A percentile compares a stretch with the other conserved stretches of the same genome.
These are phyloP conservation scores for Timandra comae DNA, from an alignment of 2,888 invertebrate species.

Conservation along the genomic window DNA sequence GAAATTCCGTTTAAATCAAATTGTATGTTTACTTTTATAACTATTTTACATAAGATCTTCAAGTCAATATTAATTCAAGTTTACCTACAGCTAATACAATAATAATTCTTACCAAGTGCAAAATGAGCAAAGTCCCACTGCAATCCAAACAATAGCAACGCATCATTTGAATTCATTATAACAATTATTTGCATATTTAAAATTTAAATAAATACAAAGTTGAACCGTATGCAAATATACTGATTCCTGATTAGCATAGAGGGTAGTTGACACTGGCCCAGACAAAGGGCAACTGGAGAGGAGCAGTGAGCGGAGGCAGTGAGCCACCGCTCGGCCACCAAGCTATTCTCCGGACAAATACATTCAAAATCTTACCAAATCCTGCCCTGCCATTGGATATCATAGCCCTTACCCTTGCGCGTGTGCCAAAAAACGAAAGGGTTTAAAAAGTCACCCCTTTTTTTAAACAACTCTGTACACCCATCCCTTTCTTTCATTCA, in stretches of 20 bases:
- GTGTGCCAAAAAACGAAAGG: constrained; percentile 73
- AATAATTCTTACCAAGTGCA: not conserved
- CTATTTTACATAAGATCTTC: no score
- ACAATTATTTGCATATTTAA: not conserved
- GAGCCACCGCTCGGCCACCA: constrained; percentile 33
- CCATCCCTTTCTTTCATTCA: constrained; percentile 41
- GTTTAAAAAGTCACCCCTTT: constrained; percentile 67
- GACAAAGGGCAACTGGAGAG: constrained; percentile 44
- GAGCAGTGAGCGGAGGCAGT: constrained; percentile 25
- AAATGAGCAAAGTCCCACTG: not conserved
- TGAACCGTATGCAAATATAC: constrained; percentile 5
- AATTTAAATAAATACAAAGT: not conserved
- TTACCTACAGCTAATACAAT: no score
- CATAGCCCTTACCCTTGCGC: constrained; percentile 62
- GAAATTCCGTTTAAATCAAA: no score
- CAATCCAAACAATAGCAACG: no score
- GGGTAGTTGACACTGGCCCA: constrained; percentile 35
- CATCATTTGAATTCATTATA: not conserved
- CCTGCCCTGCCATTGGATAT: constrained; percentile 61
- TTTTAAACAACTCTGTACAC: constrained; percentile 33
- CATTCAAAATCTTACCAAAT: constrained; percentile 53
- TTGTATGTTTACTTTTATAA: no score
- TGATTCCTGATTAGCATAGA: constrained; percentile 25
- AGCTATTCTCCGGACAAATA: constrained; percentile 46
- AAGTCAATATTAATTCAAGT: no score